Conservation (phyloP, 2,797 vertebrate species). For the Leptodactylus fallax region DNA sequence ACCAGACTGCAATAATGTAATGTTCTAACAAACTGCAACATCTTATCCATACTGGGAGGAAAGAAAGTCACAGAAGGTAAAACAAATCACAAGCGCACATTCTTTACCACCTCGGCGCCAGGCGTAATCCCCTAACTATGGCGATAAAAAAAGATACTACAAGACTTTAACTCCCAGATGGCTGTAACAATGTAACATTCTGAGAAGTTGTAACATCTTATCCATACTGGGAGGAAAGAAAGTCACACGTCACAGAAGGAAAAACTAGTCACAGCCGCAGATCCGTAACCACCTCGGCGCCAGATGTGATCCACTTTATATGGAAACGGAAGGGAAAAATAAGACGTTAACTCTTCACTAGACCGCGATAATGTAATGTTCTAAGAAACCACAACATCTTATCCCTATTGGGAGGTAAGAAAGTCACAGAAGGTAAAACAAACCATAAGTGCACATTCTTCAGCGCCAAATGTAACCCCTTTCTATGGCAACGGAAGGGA, state of each 20-base stretch:
- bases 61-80: no score
- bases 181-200: neutral
- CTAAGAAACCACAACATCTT: no score
- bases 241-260: neutral
- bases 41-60: no score
- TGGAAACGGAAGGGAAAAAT: constrained; percentile 9
- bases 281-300: no score
- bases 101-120: no score
- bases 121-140: neutral
- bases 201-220: no score
- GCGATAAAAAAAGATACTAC: neutral
- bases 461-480: neutral
- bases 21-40: neutral
- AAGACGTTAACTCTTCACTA: constrained; percentile 7
- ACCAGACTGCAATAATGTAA: neutral
- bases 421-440: no score
- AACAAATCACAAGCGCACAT: no score
- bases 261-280: no score
- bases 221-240: no score
- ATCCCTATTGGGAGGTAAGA: no score
- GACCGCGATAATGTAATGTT: neutral
- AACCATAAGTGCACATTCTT: no score
- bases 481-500: constrained; percentile 46
- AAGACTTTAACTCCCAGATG: neutral
- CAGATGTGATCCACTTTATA: neutral